Evolutionary conservation across 2,888 invertebrate species (phyloP).

Genomic region (Tetragonisca angustula): DNA sequence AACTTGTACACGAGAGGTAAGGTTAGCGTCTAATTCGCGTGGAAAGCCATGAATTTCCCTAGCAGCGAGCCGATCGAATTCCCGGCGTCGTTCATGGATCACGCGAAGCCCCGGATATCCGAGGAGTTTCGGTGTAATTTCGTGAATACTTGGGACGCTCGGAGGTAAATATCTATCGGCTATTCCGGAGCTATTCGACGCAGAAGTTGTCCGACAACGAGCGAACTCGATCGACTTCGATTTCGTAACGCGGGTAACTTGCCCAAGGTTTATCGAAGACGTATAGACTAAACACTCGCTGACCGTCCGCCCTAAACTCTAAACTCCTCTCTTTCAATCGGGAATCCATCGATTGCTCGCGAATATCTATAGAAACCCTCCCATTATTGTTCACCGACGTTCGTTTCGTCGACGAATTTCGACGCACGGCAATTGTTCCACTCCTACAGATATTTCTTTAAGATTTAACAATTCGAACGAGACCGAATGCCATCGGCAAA

Average conservation of each 20-base stretch:
- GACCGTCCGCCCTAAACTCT: neutral
- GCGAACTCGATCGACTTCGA: slow-evolving; percentile 36
- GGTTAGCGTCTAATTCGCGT: slow-evolving; percentile 21
- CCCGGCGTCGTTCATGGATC: slow-evolving; percentile 50
- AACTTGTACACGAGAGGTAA: neutral
- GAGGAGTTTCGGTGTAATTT: slow-evolving; percentile 48
- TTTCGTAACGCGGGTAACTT: slow-evolving; percentile 30
- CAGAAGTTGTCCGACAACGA: slow-evolving; percentile 49
- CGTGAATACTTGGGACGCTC: slow-evolving; percentile 52
- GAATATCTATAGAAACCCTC: neutral
- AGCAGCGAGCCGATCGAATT: slow-evolving; percentile 30
- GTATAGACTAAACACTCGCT: neutral
- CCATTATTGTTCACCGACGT: no score
- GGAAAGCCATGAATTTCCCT: slow-evolving; percentile 25
- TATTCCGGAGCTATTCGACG: slow-evolving; percentile 40
- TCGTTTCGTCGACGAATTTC: no score
- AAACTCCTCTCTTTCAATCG: neutral
- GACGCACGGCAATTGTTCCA: no score
- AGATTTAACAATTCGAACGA: no score
- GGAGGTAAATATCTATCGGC: slow-evolving; percentile 57
- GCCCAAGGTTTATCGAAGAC: slow-evolving; percentile 48
- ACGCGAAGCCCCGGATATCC: slow-evolving; percentile 37
- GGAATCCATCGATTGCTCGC: neutral
- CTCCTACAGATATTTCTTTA: no score
- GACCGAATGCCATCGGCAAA: no score